phyloP scores from a whole-genome alignment of 53 echinoderm and acorn worm species.

The Patiria pectinifera region DNA sequence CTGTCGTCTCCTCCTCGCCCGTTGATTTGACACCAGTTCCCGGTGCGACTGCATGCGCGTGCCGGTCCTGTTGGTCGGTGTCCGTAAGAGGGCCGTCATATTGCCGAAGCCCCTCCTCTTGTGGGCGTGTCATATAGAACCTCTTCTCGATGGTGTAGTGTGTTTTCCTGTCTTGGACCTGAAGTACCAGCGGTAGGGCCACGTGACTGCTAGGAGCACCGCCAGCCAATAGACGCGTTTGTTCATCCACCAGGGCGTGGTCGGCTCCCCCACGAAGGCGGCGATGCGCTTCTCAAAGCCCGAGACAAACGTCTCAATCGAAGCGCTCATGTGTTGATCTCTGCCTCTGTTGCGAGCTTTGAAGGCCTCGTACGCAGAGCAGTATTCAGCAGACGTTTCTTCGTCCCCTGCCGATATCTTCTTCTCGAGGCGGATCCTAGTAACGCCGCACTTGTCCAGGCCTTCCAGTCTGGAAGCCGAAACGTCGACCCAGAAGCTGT shows the following conservation, averaged over 20 bases:
- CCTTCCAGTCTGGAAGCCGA: conserved; percentile 18
- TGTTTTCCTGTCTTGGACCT: conserved; percentile 44
- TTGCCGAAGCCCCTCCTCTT: background rate
- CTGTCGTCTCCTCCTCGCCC: background rate
- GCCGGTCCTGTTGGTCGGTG: background rate
- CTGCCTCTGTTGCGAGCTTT: conserved; percentile 6
- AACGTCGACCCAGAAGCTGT: conserved; percentile 37
- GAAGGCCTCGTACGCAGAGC: background rate
- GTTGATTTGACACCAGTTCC: background rate
- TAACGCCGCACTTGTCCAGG: conserved; percentile 11
- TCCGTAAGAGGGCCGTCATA: background rate
- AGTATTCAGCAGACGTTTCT: background rate
- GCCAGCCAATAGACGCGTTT: background rate
- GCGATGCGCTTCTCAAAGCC: conserved; percentile 38
- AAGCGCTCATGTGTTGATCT: background rate
- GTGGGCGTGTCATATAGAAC: conserved; percentile 30
- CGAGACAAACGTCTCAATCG: background rate
- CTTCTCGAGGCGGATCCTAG: conserved; percentile 32
- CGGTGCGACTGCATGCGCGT: background rate
- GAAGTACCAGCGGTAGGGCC: conserved; percentile 56
- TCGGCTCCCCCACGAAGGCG: conserved; percentile 26
- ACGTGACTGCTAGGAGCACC: conserved; percentile 27
- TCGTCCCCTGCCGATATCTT: conserved; percentile 1
- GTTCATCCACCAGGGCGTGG: conserved; percentile 46
- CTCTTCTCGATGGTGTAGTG: conserved; percentile 31